Base-by-base conservation (phyloP, 1,140 invertebrate genomes). In the Trichoplusia ni region DNA sequence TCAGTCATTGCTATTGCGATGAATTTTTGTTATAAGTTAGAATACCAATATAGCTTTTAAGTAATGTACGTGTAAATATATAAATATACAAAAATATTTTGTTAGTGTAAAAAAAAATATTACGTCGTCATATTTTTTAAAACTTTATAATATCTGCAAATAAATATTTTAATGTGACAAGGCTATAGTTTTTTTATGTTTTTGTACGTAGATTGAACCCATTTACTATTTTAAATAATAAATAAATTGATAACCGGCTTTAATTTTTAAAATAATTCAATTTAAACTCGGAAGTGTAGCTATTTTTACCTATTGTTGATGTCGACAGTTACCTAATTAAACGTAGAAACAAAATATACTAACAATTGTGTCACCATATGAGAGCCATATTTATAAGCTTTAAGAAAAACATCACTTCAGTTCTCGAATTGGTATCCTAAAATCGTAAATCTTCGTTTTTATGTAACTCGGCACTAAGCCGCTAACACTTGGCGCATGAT, bases 81-180 rank as follows among this genome's bases (percentile, higher is more conserved):
- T 19, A 19, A 4, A 7, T 40, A 3, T 18, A 40, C 0, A 14
- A 19, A 40, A 40, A 14, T 40, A 40, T 40, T 40, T 37, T n/a
- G 14, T 37, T 37, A 13, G 2, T 5, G 37, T 40, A 16, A 40
- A 19, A 19, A 40, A 40, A 2, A 18, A 19, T 19, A 18, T 16
- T 9, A n/a, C 16, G 4, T 40, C 16, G 7, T 4, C 37, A 18
- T 13, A 18, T 19, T 2, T 23, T 23, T 23, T 9, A 4, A 6
- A 1, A 2, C 7, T 23, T 7, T 4, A 5, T 5, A 44, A 23
- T 3, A 14, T 14, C 40, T 44, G 3, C 23, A 44, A 44, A 44
- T 44, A 44, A 44, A 44, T 44, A 44, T 44, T 44, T 11, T 44
- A 40, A 2, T 18, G 2, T 42, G 9, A n/a, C n/a, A 42, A 21